Conservation (phyloP, 1,140 invertebrate genomes). For the Drosophila pectinifera region DNA sequence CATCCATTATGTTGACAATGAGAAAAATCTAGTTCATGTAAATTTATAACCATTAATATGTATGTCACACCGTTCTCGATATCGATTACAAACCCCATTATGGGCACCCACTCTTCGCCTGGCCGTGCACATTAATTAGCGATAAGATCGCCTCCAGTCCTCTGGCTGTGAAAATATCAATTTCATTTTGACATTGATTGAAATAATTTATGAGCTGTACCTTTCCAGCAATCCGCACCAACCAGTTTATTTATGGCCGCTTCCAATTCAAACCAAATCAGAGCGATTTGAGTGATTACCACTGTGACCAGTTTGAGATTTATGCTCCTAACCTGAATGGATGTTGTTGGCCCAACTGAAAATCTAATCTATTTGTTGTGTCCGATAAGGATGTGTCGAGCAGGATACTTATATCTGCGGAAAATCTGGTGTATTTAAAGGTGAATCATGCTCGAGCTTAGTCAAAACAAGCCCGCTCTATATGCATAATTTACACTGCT, state of each 20-base stretch:
- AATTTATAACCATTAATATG: conserved; percentile 61
- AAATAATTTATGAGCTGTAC: conserved; percentile 67
- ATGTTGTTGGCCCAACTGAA: conserved; percentile 6
- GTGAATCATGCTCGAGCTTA: neutral
- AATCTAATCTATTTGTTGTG: conserved; percentile 16
- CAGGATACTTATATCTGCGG: neutral
- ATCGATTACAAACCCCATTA: conserved; percentile 32
- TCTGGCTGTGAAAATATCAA: conserved; percentile 56
- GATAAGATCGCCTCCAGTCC: conserved; percentile 61
- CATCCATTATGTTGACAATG: conserved; percentile 1
- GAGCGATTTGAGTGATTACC: conserved; percentile 76
- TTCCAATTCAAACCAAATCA: conserved; percentile 68
- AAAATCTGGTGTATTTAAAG: neutral
- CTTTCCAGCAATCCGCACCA: conserved; percentile 22
- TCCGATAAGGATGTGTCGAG: conserved; percentile 9
- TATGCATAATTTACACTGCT: neutral
- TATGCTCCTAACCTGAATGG: conserved; percentile 46
- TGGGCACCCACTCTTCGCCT: conserved; percentile 14
- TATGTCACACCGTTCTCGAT: conserved; percentile 43
- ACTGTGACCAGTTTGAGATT: conserved; percentile 70
- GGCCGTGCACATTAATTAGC: conserved; percentile 65
- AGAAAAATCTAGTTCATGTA: conserved; percentile 40
- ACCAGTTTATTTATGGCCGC: conserved; percentile 53
- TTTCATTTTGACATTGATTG: conserved; percentile 74
- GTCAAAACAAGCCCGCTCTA: neutral